Base-by-base conservation (phyloP, 2,888 invertebrate genomes). In the Thalpophila matura region DNA sequence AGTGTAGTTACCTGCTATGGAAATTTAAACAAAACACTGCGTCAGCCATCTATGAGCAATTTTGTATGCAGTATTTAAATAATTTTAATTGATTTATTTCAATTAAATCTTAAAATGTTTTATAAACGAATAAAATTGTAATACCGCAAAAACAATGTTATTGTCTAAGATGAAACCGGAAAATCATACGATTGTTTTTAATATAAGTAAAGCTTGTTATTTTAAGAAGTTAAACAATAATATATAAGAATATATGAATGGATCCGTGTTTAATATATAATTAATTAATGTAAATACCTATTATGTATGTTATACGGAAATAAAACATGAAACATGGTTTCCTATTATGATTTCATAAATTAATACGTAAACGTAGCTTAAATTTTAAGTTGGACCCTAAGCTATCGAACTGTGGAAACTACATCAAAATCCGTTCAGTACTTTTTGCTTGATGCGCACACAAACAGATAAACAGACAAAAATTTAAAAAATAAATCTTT, bases 21-120 rank as follows among this genome's bases (percentile, higher is more conserved):
- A n/a, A n/a, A n/a, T n/a, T n/a, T n/a, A n/a, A n/a, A n/a, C n/a
- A n/a, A n/a, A n/a, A n/a, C n/a, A n/a, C n/a, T n/a, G n/a, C n/a
- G n/a, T n/a, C n/a, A n/a, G n/a, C n/a, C n/a, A 46, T 29, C 16
- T n/a, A 42, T 26, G 29, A 51, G 5, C 29, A 2, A 53, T 60
- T 68, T n/a, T 9, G n/a, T 38, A 35, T 33, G 38, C 5, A 33
- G 1, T 27, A 4, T 31, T 40, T 0, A 18, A 9, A 18, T 1
- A 20, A 4, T 43, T 26, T 14, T 27, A 46, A 40, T 35, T 24
- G 24, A n/a, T n/a, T 22, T 35, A 47, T 31, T 35, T 42, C 1
- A 26, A 42, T 26, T 20, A 0, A 16, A 29, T 16, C 18, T 14
- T 9, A 24, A 63, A 10, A 1, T 9, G 4, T 31, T 18, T 22